Evolutionary conservation across 2,113 vertebrate genomes (phyloP), one percentile per base, ranked within the genome.

Genomic region (Petroica traversi): DNA sequence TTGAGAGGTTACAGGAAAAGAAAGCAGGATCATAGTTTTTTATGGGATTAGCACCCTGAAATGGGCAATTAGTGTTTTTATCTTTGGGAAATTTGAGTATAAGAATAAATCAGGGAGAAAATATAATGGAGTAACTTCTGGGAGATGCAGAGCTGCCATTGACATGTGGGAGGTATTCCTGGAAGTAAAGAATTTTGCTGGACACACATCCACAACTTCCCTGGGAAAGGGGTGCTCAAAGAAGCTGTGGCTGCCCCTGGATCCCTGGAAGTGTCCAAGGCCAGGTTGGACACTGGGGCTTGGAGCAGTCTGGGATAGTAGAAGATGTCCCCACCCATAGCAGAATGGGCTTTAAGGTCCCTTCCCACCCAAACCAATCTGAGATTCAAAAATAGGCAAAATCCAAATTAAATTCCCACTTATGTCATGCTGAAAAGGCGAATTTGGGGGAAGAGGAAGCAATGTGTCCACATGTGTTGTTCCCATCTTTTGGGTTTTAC

Each of bases 391-490:
- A 66, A 6, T 0, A 57, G 24, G 10, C 8, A 51, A 40, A 85
- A 29, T 11, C 4, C 20, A 28, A 38, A 38, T 34, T 20, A 22
- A 59, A 75, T n/a, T 43, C n/a, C 12, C 9, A 23, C 6, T 51
- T 9, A 1, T 11, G 6, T n/a, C 33, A n/a, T 2, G 5, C 15
- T 22, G 58, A 12, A 29, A 28, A 46, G 11, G 6, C 8, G 6
- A 12, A 41, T 62, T 11, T 46, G 0, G 8, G n/a, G 22, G 4
- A 3, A 75, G 63, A 33, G 12, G 23, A 25, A 79, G 14, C 8
- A 13, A 19, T 8, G 10, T 20, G 8, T 43, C 63, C 9, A 2
- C 0, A 0, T 19, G 38, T 68, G 11, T 40, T 29, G 6, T 25
- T 0, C 0, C 41, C 4, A 3, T 22, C n/a, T 40, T 83, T 49